These are phyloP conservation scores for Nerophis lumbriciformis DNA, from an alignment of 2,113 vertebrate species.

Conservation along the genomic window DNA sequence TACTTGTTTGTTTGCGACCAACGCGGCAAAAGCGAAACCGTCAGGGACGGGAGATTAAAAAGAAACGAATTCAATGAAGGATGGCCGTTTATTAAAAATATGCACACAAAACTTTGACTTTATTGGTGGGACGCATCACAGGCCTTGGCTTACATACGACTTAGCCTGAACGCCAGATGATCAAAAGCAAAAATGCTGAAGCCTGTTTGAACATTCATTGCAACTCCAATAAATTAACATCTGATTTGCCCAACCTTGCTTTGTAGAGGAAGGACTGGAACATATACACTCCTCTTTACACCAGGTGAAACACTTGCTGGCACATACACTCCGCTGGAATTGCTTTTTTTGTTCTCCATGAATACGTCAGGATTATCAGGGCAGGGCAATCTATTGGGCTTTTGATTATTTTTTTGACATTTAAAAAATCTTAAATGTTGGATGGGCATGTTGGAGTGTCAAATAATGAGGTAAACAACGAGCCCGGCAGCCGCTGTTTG, in stretches of 20 bases:
- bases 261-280: conserved; percentile 26
- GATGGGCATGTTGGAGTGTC: background rate
- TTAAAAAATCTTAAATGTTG: background rate
- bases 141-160: conserved; percentile 61
- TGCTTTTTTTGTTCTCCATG: background rate
- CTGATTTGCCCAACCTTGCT: conserved; percentile 22
- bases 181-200: conserved; percentile 53
- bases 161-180: conserved; percentile 46
- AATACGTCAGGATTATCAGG: background rate
- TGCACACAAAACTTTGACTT: background rate
- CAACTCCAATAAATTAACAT: conserved; percentile 47
- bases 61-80: background rate
- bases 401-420: conserved; percentile 12
- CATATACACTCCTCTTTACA: no score
- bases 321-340: background rate
- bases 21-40: conserved; percentile 13
- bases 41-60: background rate
- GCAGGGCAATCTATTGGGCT: background rate
- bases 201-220: conserved; percentile 41
- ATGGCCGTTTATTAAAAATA: conserved; percentile 1
- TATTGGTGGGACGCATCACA: conserved; percentile 36
- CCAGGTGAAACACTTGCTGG: background rate
- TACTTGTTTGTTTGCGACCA: no score
- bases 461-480: conserved; percentile 1
- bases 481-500: background rate